Evolutionary conservation across 2,888 invertebrate species (phyloP).

Genomic region (Conops quadrifasciatus): DNA sequence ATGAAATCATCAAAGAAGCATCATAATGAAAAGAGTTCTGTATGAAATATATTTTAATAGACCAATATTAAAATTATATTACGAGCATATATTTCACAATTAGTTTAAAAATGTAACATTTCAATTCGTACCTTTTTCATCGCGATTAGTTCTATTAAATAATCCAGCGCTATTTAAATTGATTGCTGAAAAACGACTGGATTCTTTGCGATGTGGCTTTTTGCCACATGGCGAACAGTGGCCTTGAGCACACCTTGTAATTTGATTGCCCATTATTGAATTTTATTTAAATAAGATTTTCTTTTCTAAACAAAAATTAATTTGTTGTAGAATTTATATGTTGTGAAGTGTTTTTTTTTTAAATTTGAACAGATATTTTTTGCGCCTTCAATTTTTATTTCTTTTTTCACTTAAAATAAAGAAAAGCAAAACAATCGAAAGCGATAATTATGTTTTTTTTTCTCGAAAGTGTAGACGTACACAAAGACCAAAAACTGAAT

Average conservation of each 20-base stretch:
- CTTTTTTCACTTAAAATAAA: too few relatives aligned
- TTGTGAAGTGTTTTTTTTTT: too few relatives aligned
- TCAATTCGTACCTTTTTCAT: constrained; percentile 30
- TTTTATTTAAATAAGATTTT: constrained; percentile 5
- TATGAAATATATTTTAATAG: not conserved
- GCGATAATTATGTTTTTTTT: too few relatives aligned
- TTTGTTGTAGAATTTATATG: not conserved
- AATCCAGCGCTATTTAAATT: constrained; percentile 39
- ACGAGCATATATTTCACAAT: too few relatives aligned
- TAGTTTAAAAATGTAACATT: too few relatives aligned
- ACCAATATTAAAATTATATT: constrained; percentile 10
- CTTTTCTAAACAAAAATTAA: not conserved
- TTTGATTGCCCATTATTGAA: constrained; percentile 46
- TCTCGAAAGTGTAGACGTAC: too few relatives aligned
- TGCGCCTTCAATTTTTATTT: constrained; percentile 13
- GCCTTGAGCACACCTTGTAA: constrained; percentile 33
- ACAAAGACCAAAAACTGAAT: too few relatives aligned
- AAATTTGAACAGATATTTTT: constrained; percentile 22
- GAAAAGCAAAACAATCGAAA: too few relatives aligned
- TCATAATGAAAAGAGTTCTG: too few relatives aligned
- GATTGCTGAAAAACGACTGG: constrained; percentile 43
- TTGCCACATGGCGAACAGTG: constrained; percentile 19
- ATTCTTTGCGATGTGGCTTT: constrained; percentile 25
- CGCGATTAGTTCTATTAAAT: not conserved
- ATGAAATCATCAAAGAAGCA: not conserved